Conservation (phyloP, 2,113 vertebrate species). For the Callipepla squamata region DNA sequence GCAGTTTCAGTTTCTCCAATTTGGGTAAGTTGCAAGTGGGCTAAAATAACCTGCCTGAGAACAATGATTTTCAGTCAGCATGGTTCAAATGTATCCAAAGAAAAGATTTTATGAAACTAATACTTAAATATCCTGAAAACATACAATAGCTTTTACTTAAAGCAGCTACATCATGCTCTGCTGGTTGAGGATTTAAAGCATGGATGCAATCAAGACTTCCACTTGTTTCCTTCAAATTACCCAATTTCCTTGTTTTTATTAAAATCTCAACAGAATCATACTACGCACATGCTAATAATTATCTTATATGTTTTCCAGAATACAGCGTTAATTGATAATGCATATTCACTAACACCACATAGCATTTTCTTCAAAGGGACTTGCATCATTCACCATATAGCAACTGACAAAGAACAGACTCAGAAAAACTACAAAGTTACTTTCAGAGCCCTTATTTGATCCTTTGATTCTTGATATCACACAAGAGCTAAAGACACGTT, state of each 20-base stretch:
- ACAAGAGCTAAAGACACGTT: background rate
- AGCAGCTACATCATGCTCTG: background rate
- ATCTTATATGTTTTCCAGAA: background rate
- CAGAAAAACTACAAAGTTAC: background rate
- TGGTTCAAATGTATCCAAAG: background rate
- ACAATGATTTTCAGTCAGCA: background rate
- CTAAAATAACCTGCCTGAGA: background rate
- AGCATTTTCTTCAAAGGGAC: background rate
- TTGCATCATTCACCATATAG: background rate
- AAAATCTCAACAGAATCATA: background rate
- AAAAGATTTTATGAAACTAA: background rate
- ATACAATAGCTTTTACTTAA: background rate
- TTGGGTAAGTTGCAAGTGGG: background rate
- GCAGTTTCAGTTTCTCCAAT: background rate
- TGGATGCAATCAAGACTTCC: background rate
- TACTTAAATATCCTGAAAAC: background rate
- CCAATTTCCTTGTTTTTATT: background rate
- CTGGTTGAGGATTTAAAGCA: background rate
- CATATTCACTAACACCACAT: background rate
- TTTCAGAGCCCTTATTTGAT: background rate
- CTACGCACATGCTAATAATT: background rate
- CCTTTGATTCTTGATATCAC: background rate
- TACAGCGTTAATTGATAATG: background rate
- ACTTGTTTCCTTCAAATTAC: background rate
- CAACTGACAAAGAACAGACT: background rate